Base-by-base conservation (phyloP, 2,888 invertebrate genomes). In the Sinohyriopsis cumingii region DNA sequence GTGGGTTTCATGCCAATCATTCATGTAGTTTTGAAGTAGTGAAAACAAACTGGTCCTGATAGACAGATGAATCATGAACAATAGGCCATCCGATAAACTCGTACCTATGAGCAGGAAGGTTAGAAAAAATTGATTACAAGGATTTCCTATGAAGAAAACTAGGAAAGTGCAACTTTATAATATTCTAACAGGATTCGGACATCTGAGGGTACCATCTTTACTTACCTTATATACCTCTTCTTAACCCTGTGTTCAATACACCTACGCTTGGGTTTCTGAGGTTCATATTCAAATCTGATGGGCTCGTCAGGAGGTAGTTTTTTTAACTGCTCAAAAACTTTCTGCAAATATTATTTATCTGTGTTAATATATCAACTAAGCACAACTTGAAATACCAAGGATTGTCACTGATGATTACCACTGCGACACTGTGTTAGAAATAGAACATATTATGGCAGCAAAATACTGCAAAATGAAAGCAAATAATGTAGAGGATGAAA, bases 231-330 rank as follows among this genome's bases (percentile, higher is more conserved):
- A 72, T 87, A 88, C 72, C 86, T 85, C 65, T 84, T 84, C 63
- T 87, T 87, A 15, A 88, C 88, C 67, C 82, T 83, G 59, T 86
- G 80, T 62, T 87, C 84, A 7, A 88, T 69, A 19, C 81, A 78
- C 60, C 81, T 83, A 69, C 84, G 81, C 69, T 81, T 83, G 5
- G 81, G 81, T 63, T 80, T 82, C 3, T 81, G 82, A 59, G 83
- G 81, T 25, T 80, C 77, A 67, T 86, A 84, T 53, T 87, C 84
- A 80, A 88, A 85, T 75, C 84, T 86, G 45, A 88, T 73, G 15
- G 86, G 82, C 68, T 88, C 87, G 68, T 94, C 94, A 9, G 94
- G 93, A 4, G 95, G 93, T 19, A 93, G 91, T 64, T 92, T 92
- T 84, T 93, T 93, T 1, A 93, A 93, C 78, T 93, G 92, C 78